phyloP scores from a whole-genome alignment of 2,113 vertebrate genomes.

The Hylia prasina region DNA sequence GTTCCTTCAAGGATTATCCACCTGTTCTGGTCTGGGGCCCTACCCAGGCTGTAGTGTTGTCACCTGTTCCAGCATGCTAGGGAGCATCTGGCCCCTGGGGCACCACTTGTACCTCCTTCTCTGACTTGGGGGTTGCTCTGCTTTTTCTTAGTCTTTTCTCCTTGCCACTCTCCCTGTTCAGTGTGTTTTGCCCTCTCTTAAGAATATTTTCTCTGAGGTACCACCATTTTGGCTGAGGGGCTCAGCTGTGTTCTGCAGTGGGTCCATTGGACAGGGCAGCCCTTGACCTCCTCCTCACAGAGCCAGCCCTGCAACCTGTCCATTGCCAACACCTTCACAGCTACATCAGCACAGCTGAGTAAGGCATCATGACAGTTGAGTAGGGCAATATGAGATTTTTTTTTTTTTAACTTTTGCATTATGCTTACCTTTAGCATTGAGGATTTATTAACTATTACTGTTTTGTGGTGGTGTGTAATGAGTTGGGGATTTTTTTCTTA shows the following conservation, averaged over 20 bases:
- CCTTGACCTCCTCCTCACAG: not conserved
- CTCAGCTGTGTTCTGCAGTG: not conserved
- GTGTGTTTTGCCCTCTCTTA: not conserved
- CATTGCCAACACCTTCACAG: not conserved
- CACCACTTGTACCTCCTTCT: not conserved
- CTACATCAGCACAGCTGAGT: not conserved
- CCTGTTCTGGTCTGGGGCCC: not conserved
- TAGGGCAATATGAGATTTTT: not conserved
- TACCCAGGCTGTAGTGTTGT: not conserved
- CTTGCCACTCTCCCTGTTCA: not conserved
- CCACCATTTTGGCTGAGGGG: not conserved
- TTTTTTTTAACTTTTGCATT: not conserved
- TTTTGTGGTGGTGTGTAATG: not conserved
- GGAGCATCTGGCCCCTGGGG: rapidly evolving
- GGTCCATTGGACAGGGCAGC: not conserved
- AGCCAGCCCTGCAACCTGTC: not conserved
- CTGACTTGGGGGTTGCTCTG: not conserved
- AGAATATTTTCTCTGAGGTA: not conserved
- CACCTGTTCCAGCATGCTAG: not conserved
- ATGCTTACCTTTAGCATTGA: not conserved
- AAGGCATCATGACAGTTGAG: not conserved
- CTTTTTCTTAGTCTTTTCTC: not conserved
- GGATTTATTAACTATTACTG: not conserved
- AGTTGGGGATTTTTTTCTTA: not conserved
- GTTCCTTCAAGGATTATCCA: not conserved